A percentile compares a stretch with the other conserved stretches of the same genome.
Evolutionary conservation across 2,797 vertebrate species (phyloP).

Genomic region (Pseudochromis fuscus): DNA sequence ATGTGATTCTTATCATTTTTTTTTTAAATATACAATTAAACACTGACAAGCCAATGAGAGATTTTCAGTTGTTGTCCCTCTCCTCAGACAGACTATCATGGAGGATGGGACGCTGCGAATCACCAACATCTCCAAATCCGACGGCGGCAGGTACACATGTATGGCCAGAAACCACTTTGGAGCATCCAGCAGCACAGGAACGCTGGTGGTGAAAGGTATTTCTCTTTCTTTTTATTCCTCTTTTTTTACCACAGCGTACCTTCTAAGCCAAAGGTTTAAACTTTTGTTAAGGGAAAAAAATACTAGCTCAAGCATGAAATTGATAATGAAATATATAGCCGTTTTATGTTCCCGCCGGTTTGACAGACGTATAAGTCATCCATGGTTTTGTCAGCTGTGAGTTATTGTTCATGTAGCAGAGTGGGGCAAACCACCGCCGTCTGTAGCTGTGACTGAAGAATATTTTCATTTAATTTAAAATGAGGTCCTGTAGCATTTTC

Average conservation of each 20-base stretch:
- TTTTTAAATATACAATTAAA: constrained; percentile 25
- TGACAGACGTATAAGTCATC: constrained; percentile 88
- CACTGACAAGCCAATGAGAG: constrained; percentile 2
- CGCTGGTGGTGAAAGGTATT: constrained; percentile 90
- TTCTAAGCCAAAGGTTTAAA: constrained; percentile 71
- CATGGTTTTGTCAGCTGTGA: constrained; percentile 84
- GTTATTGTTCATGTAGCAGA: constrained; percentile 83
- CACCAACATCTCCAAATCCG: constrained; percentile 84
- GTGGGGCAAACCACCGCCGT: constrained; percentile 62
- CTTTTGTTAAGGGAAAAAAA: constrained; percentile 72
- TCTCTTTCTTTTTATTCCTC: constrained; percentile 47
- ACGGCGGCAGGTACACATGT: constrained; percentile 88
- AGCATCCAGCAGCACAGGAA: constrained; percentile 84
- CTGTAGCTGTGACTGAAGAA: constrained; percentile 57
- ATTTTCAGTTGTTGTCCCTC: constrained; percentile 32
- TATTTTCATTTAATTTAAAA: constrained; percentile 76
- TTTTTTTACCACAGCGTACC: too few relatives aligned
- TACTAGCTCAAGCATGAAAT: constrained; percentile 85
- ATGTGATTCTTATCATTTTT: constrained; percentile 31
- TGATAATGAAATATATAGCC: constrained; percentile 87
- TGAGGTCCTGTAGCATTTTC: constrained; percentile 64
- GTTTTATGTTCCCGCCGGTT: constrained; percentile 82
- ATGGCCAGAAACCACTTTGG: constrained; percentile 89
- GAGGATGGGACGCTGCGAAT: constrained; percentile 89
- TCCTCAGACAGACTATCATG: constrained; percentile 79